Percentiles rank a stretch among this genome's conserved stretches.
Evolutionary conservation across 2,888 invertebrate species (phyloP).

Genomic region (Eristalis pertinax): DNA sequence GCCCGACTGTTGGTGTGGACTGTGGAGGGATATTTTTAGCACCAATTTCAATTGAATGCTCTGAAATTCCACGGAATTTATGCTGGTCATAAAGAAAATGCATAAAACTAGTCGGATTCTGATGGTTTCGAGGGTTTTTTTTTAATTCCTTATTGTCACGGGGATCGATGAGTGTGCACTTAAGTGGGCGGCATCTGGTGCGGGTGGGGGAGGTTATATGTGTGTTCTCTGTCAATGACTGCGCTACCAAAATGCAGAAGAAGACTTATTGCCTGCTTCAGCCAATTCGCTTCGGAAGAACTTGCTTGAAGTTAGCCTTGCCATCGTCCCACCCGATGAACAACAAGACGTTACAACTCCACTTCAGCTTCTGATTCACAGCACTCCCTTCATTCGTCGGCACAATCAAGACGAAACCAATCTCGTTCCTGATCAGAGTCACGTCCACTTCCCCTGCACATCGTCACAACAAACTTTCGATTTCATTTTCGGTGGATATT

Average conservation of each 20-base stretch:
- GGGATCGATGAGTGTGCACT: background rate
- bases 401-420: background rate
- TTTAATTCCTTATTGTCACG: background rate
- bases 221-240: background rate
- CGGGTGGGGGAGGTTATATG: background rate
- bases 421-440: background rate
- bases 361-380: background rate
- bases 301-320: too few species aligned
- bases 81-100: background rate
- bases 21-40: conserved; percentile 22
- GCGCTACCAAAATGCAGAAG: too few species aligned
- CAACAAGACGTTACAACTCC: background rate
- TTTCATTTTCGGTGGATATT: too few species aligned
- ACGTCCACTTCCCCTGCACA: background rate
- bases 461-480: background rate
- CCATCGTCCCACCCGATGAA: too few species aligned
- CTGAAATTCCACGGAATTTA: background rate
- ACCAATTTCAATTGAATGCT: background rate
- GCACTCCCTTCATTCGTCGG: background rate
- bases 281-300: too few species aligned
- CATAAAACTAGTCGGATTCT: background rate
- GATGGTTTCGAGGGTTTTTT: background rate
- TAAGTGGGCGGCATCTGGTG: background rate
- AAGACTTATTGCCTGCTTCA: too few species aligned
- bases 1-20: too few species aligned